Base-by-base conservation (phyloP, 2,888 invertebrate species). In the Epinotia demarniana region DNA sequence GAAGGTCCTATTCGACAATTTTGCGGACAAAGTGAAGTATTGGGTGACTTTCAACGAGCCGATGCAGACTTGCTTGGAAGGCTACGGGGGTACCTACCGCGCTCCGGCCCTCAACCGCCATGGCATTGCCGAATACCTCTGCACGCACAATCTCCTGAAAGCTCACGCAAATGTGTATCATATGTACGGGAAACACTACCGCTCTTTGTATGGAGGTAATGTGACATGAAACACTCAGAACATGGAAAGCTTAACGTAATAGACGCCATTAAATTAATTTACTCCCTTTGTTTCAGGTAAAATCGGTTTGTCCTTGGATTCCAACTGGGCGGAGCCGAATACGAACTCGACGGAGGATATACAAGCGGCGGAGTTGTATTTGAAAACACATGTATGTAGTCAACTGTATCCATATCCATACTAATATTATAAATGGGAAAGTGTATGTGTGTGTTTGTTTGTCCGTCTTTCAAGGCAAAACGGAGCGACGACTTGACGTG, bases 11-110 rank as follows among this genome's bases (percentile, higher is more conserved):
- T 95, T 96, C 78, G 93, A 95, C 70, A 90, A 95, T 83, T 96
- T 95, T 79, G 96, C 95, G 0, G 94, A 95, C 80, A 95, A 95
- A 83, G 96, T 97, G 8, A 95, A 95, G 85, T 93, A 95, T 77
- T 97, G 97, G 97, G 95, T 96, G 13, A 97, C 97, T 0, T 95
- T 97, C 79, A 97, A 97, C 84, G 97, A 97, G 84, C 97, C 97
- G 2, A 94, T 93, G 90, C 92, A 95, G 80, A 93, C 94, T 61
- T 95, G 95, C 81, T 85, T 92, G 76, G 90, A 90, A 78, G 95
- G 95, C 2, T 96, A 95, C 80, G 95, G 95, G 2, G 94, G 94
- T 33, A 95, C 95, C 53, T 95, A 94, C 81, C 90, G 95, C 87
- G 96, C 96, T 0, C 96, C 96, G 0, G 93, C 95, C 0, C 86